Evolutionary conservation across 2,888 invertebrate genomes (phyloP).

Genomic region (Poecilobothrus nobilitatus): DNA sequence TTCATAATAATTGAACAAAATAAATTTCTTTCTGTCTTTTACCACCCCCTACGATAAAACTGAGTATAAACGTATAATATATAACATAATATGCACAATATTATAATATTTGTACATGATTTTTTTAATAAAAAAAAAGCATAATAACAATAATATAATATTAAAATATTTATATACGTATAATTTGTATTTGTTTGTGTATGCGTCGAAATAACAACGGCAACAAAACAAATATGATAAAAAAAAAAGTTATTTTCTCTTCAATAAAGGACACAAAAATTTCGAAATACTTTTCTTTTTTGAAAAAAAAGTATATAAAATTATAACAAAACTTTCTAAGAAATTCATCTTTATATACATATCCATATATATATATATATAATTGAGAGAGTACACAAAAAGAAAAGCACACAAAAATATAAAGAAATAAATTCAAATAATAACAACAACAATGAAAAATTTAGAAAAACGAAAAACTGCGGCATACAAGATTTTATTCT

Average conservation of each 20-base stretch:
- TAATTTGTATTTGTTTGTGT: background rate
- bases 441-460: background rate
- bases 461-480: background rate
- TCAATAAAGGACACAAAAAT: background rate
- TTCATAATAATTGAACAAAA: too few relatives aligned
- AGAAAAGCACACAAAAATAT: background rate
- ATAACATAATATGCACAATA: too few relatives aligned
- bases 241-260: background rate
- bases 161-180: too few relatives aligned
- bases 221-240: background rate
- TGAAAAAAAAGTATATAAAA: background rate
- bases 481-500: background rate
- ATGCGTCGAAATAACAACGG: background rate
- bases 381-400: background rate
- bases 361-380: too few relatives aligned
- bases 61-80: too few relatives aligned
- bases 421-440: background rate
- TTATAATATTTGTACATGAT: too few relatives aligned
- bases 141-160: too few relatives aligned
- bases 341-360: slow-evolving; percentile 3
- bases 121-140: too few relatives aligned
- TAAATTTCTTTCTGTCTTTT: too few relatives aligned
- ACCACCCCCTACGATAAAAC: too few relatives aligned
- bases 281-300: background rate
- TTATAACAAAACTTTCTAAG: background rate